Percentiles rank a stretch among this genome's conserved stretches.
phyloP scores from a whole-genome alignment of 2,888 invertebrate species.

The Microctonus hyperodae region DNA sequence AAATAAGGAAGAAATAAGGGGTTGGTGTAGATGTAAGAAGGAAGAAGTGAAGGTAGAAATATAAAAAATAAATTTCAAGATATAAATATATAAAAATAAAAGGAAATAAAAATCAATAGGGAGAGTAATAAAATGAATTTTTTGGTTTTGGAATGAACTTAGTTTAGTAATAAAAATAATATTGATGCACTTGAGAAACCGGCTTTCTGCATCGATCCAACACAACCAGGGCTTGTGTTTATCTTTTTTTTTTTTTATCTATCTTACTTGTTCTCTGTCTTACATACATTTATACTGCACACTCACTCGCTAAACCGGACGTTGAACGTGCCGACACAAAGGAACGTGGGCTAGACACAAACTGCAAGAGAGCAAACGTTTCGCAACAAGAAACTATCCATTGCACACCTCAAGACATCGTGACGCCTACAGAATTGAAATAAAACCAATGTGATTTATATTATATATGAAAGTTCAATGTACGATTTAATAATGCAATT shows the following conservation, averaged over 20 bases:
- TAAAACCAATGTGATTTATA: slow-evolving; percentile 9
- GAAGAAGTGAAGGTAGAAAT: not conserved
- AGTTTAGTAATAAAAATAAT: slow-evolving; percentile 10
- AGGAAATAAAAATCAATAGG: not conserved
- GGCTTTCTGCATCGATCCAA: slow-evolving; percentile 27
- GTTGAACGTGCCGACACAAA: slow-evolving; percentile 43
- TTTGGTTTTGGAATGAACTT: not conserved
- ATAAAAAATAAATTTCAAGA: not conserved
- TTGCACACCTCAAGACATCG: slow-evolving; percentile 25
- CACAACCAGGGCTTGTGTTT: not conserved
- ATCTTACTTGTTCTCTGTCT: slow-evolving; percentile 1
- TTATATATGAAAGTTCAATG: not conserved
- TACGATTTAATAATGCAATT: slow-evolving; percentile 21
- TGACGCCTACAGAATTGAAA: slow-evolving; percentile 22
- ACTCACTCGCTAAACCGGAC: slow-evolving; percentile 38
- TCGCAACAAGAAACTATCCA: slow-evolving; percentile 27
- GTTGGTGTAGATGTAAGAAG: not conserved
- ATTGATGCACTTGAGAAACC: slow-evolving; percentile 26
- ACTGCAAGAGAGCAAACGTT: slow-evolving; percentile 18
- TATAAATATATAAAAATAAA: slow-evolving; percentile 3
- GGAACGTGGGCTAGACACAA: slow-evolving; percentile 45
- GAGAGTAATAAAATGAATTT: slow-evolving; percentile 2
- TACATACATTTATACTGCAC: slow-evolving; percentile 8
- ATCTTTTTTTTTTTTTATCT: not conserved
- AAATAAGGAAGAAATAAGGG: not conserved